Conservation (phyloP, 2,888 invertebrate genomes). For the Acronicta psi region DNA sequence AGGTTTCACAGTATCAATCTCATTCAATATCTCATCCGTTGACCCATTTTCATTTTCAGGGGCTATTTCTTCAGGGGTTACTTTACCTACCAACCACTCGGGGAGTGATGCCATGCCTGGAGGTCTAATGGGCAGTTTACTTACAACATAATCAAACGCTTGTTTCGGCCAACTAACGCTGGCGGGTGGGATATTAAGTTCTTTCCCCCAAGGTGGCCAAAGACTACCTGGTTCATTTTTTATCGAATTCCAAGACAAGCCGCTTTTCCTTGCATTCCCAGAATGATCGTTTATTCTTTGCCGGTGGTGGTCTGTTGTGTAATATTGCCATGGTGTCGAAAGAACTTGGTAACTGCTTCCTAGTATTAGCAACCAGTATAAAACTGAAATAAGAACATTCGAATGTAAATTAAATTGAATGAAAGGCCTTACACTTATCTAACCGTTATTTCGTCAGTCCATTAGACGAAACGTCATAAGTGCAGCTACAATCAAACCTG, state of each 20-base stretch:
- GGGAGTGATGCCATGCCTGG: background rate
- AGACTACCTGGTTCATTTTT: background rate
- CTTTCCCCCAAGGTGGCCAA: too few relatives aligned
- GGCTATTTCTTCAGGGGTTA: too few relatives aligned
- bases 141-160: background rate
- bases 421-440: too few relatives aligned
- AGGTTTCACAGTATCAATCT: too few relatives aligned
- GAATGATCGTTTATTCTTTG: conserved; percentile 6
- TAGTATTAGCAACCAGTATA: conserved; percentile 21
- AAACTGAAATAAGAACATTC: conserved; percentile 23
- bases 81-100: too few relatives aligned
- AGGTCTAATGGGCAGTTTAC: background rate
- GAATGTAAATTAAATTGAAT: background rate
- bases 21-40: too few relatives aligned
- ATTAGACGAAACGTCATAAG: too few relatives aligned
- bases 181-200: too few relatives aligned
- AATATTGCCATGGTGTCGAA: conserved; percentile 2
- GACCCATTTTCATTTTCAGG: too few relatives aligned
- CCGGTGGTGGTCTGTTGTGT: conserved; percentile 1
- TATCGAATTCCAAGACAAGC: conserved; percentile 9
- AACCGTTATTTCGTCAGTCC: too few relatives aligned
- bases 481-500: too few relatives aligned
- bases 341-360: conserved; percentile 5
- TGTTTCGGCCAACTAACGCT: conserved; percentile 3
- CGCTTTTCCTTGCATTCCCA: conserved; percentile 4